Base-by-base conservation (phyloP, 2,113 vertebrate species). In the Cryptomyrus ogoouensis region DNA sequence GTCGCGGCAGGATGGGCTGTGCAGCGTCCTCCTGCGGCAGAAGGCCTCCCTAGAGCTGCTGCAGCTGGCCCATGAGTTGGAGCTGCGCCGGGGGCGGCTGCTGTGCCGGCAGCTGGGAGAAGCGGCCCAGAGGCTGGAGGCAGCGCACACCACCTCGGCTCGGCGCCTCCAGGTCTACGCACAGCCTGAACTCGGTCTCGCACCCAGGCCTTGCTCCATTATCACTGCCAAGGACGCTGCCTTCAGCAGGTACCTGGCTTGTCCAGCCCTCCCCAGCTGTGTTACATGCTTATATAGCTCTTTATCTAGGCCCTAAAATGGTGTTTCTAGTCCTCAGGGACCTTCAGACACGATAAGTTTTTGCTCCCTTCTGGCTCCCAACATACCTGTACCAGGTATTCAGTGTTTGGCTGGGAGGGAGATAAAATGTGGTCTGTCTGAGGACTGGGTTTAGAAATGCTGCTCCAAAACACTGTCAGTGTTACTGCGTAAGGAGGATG, bases 31-130 rank as follows among this genome's bases (percentile, higher is more conserved):
- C 35, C 93, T 97, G 88, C 96, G 95, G 58, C 98, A 99, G 92
- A 98, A 97, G 91, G 96, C 96, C 1, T 97, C 96, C 2, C 97
- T 98, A 92, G 98, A 99, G 39, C 93, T 99, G 91, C 90, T 99
- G 56, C 96, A 95, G 52, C 91, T 99, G 89, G 95, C 94, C 47
- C 98, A 93, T 93, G 95, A 98, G 93, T 93, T 96, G 90, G 98
- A 99, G 92, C 90, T 97, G 83, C 96, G 94, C 89, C 95, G 93
- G 47, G 96, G 96, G 58, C 93, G 91, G 92, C 94, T 89, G 0
- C 91, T 95, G 77, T 88, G 92, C 89, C 90, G 88, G 83, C 96
- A 96, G 0, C 94, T 99, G 62, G 93, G 93, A 88, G 95, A 93
- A 62, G 88, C 97, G 80, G 91, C 94, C 17, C 90, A 93, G 44